phyloP scores from a whole-genome alignment of 2,797 vertebrate species.

The Salmo trutta region DNA sequence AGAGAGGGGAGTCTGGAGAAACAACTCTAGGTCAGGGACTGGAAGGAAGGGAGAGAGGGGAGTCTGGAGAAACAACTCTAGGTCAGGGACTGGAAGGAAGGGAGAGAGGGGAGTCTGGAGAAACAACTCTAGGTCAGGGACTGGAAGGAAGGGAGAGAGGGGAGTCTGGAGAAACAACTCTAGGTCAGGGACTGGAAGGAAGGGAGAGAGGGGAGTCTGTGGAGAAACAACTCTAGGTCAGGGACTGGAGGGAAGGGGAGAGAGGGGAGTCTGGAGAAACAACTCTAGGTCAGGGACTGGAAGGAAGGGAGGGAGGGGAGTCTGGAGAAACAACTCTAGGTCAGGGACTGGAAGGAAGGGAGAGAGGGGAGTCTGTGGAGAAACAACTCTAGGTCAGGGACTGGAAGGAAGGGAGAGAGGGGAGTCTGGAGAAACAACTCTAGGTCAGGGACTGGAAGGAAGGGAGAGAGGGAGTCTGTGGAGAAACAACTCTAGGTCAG shows the following conservation, averaged over 20 bases:
- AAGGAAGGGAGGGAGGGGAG: too few species aligned
- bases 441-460: background rate
- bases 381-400: conserved; percentile 39
- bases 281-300: conserved; percentile 25
- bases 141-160: too few species aligned
- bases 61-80: conserved; percentile 44
- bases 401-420: too few species aligned
- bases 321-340: conserved; percentile 44
- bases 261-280: conserved; percentile 31
- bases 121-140: conserved; percentile 40
- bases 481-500: conserved; percentile 44
- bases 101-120: background rate
- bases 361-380: conserved; percentile 8
- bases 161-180: conserved; percentile 54
- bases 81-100: background rate
- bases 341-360: background rate
- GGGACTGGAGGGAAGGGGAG: background rate
- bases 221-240: conserved; percentile 44
- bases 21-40: conserved; percentile 32
- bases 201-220: background rate
- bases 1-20: conserved; percentile 20
- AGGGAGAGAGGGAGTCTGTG: background rate
- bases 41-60: too few species aligned
- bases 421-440: conserved; percentile 43
- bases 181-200: background rate